Base-by-base conservation (phyloP, 2,113 vertebrate genomes). In the Climacteris rufus region DNA sequence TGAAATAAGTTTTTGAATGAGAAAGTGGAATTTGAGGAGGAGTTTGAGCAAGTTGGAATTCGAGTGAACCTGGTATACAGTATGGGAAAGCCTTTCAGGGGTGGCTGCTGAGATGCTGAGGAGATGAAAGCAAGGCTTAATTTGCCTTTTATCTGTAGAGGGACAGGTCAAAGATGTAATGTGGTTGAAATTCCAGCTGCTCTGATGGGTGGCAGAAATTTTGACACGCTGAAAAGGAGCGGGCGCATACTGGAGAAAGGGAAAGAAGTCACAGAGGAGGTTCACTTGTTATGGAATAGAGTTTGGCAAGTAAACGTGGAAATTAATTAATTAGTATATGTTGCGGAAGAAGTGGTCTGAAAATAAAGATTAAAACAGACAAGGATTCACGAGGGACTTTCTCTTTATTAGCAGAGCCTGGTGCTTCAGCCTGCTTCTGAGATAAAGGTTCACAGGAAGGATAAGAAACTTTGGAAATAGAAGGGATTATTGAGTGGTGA, bases 341-440 rank as follows among this genome's bases (percentile, higher is more conserved):
- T 78, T 90, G 72, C 83, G 75, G 79, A 77, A 63, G 44, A 87
- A 94, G 24, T 70, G 35, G 27, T 47, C 64, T 92, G 88, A 77
- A 93, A 93, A 92, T 37, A 37, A 87, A 90, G 93, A 84, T 85
- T 86, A 84, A 87, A 85, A 4, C 59, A 74, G 90, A 70, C 71
- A 40, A 53, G 23, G 45, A 45, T 83, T 91, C 81, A n/a, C 78
- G 13, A 10, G 80, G 45, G 83, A 54, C 31, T 63, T 70, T 65
- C 25, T 80, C 42, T 37, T 85, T 69, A 75, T 69, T 80, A 83
- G 63, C 71, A 74, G 35, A 83, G 79, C 33, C 53, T 83, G 35
- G 31, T 82, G 78, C 78, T 84, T 71, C 84, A 89, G 56, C 31
- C 64, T 88, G 37, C 45, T 86, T 25, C 75, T 39, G 40, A 90